These are phyloP conservation scores for Smittia aterrima DNA, from an alignment of 2,888 invertebrate species.

Conservation along the genomic window DNA sequence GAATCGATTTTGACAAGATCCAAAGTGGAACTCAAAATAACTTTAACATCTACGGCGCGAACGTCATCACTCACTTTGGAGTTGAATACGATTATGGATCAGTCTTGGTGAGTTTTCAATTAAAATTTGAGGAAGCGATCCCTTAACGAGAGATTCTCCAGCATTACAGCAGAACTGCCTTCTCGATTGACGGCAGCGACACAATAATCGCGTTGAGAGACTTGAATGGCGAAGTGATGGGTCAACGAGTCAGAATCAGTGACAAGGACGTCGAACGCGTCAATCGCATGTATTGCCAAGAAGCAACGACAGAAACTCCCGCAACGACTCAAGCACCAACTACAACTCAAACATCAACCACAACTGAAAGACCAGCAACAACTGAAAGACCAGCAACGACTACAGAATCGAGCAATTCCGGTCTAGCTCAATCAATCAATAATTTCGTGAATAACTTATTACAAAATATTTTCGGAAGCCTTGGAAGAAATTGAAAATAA, in stretches of 20 bases:
- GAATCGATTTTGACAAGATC: constrained; percentile 50
- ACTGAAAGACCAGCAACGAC: neutral
- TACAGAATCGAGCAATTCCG: neutral
- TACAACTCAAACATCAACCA: neutral
- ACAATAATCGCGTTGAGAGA: constrained; percentile 50
- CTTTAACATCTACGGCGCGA: constrained; percentile 62
- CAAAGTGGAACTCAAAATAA: constrained; percentile 62
- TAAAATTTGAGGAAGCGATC: neutral
- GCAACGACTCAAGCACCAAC: neutral
- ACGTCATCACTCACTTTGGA: constrained; percentile 59
- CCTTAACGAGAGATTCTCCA: constrained; percentile 45
- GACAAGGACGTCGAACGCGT: constrained; percentile 47
- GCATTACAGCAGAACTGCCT: constrained; percentile 54
- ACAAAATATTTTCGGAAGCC: neutral
- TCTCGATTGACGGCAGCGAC: constrained; percentile 51
- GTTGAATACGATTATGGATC: constrained; percentile 67
- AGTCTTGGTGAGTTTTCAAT: neutral
- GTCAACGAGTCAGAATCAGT: constrained; percentile 48
- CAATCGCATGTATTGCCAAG: constrained; percentile 48
- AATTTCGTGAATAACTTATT: neutral
- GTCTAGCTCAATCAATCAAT: neutral
- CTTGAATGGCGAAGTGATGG: constrained; percentile 42
- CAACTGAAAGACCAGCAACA: neutral
- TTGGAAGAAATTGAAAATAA: neutral
- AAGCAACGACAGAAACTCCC: neutral